A percentile compares a stretch with the other conserved stretches of the same genome.
Evolutionary conservation across 23 tunicate genomes (phyloP).

Genomic region (Aplidium turbinatum): DNA sequence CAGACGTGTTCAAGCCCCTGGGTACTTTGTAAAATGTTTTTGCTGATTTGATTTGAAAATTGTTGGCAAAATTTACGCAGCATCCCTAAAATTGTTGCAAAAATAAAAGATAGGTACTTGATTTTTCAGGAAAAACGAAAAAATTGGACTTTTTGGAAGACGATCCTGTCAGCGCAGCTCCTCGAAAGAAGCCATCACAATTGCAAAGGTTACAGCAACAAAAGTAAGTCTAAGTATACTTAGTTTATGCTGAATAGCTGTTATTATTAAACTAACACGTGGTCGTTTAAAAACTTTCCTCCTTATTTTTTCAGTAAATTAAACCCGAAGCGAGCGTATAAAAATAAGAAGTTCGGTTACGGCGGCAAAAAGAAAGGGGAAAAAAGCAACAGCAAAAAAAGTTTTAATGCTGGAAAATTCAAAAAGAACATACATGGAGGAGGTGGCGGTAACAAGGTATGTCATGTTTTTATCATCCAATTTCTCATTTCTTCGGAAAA

Average conservation of each 20-base stretch:
- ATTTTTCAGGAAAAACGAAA: slow-evolving; percentile 41
- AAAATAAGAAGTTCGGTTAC: slow-evolving; percentile 74
- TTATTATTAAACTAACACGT: too few relatives aligned
- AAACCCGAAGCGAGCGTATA: slow-evolving; percentile 39
- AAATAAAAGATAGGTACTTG: too few relatives aligned
- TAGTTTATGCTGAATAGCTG: too few relatives aligned
- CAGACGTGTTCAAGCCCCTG: too few relatives aligned
- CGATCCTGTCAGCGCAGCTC: background rate
- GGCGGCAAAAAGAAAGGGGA: slow-evolving; percentile 76
- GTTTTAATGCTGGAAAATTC: slow-evolving; percentile 56
- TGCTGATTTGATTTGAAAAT: too few relatives aligned
- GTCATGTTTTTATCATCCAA: too few relatives aligned
- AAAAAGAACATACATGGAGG: slow-evolving; percentile 32
- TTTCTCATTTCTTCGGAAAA: too few relatives aligned
- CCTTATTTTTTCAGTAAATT: background rate
- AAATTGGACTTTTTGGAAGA: slow-evolving; percentile 71
- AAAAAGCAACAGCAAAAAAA: slow-evolving; percentile 58
- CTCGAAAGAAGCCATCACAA: slow-evolving; percentile 22
- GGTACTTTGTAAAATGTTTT: too few relatives aligned
- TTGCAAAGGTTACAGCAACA: slow-evolving; percentile 34
- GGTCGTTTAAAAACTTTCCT: background rate
- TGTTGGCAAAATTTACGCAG: too few relatives aligned
- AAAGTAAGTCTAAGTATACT: slow-evolving; percentile 22
- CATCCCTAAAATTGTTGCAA: too few relatives aligned
- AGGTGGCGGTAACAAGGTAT: too few relatives aligned